These are phyloP conservation scores for Pterois miles DNA, from an alignment of 2,797 vertebrate genomes.

Conservation along the genomic window DNA sequence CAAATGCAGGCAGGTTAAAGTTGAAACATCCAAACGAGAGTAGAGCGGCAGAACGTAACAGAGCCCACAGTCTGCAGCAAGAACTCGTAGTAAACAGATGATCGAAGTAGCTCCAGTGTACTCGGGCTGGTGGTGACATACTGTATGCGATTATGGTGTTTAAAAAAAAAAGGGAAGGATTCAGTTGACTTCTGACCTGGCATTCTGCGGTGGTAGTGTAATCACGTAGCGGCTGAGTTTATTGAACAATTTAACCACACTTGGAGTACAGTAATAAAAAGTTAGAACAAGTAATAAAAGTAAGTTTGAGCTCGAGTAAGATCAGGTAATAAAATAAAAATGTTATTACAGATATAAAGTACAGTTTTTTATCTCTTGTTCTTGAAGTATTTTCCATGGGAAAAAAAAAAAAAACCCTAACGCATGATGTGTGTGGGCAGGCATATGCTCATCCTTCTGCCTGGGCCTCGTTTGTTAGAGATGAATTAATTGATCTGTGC, in stretches of 20 bases:
- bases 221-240: conserved; percentile 28
- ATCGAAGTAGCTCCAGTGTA: not conserved
- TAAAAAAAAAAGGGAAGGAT: not conserved
- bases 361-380: conserved; percentile 40
- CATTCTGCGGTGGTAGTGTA: conserved; percentile 26
- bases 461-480: conserved; percentile 3
- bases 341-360: conserved; percentile 41
- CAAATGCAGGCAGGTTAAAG: not conserved
- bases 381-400: conserved; percentile 3
- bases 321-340: conserved; percentile 52
- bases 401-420: not conserved
- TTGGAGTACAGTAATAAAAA: conserved; percentile 52
- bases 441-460: not conserved
- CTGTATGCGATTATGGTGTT: not conserved
- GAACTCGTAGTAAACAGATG: not conserved
- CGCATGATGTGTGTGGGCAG: not conserved
- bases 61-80: not conserved
- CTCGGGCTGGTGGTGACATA: not conserved
- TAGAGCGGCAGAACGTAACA: not conserved
- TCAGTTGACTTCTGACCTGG: conserved; percentile 30
- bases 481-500: conserved; percentile 26
- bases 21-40: not conserved
- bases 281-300: conserved; percentile 55
- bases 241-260: conserved; percentile 45
- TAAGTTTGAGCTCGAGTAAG: conserved; percentile 40